Percentiles rank a stretch among this genome's conserved stretches.
Evolutionary conservation across 2,888 invertebrate species (phyloP).

Genomic region (Clistopyga incitator): DNA sequence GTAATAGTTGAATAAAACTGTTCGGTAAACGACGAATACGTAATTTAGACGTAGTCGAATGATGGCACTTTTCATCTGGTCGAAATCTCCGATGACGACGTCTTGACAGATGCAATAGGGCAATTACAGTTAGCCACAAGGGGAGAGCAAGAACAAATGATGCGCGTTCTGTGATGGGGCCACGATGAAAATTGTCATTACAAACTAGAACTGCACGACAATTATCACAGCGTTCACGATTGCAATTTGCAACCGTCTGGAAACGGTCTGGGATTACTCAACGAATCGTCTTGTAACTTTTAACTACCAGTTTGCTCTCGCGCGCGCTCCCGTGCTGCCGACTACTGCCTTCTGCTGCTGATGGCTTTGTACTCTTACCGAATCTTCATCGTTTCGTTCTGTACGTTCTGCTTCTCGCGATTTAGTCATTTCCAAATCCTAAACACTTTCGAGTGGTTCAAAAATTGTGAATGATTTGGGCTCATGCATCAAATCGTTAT

Average conservation of each 20-base stretch:
- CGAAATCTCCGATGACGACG: constrained; percentile 67
- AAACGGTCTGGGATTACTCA: constrained; percentile 83
- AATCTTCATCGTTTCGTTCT: constrained; percentile 33
- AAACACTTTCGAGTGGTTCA: not conserved
- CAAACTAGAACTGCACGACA: constrained; percentile 80
- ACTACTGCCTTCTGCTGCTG: constrained; percentile 55
- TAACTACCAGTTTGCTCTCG: constrained; percentile 80
- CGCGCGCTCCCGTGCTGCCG: constrained; percentile 66
- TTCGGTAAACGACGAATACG: not conserved
- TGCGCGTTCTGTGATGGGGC: constrained; percentile 58
- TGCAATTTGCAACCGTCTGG: constrained; percentile 83
- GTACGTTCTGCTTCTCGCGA: constrained; percentile 32
- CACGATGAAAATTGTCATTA: constrained; percentile 83
- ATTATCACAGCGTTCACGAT: constrained; percentile 83
- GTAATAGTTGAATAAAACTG: not conserved
- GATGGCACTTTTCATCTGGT: constrained; percentile 32
- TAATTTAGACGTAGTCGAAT: not conserved
- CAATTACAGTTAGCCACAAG: constrained; percentile 76
- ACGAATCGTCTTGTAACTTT: constrained; percentile 83
- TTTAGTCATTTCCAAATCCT: constrained; percentile 18
- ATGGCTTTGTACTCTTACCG: constrained; percentile 60
- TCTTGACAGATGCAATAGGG: constrained; percentile 80
- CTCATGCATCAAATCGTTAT: too few species aligned
- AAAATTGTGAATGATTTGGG: not conserved
- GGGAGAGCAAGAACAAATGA: constrained; percentile 73